Base-by-base conservation (phyloP, 2,113 vertebrate genomes). In the Eudorcas thomsonii region DNA sequence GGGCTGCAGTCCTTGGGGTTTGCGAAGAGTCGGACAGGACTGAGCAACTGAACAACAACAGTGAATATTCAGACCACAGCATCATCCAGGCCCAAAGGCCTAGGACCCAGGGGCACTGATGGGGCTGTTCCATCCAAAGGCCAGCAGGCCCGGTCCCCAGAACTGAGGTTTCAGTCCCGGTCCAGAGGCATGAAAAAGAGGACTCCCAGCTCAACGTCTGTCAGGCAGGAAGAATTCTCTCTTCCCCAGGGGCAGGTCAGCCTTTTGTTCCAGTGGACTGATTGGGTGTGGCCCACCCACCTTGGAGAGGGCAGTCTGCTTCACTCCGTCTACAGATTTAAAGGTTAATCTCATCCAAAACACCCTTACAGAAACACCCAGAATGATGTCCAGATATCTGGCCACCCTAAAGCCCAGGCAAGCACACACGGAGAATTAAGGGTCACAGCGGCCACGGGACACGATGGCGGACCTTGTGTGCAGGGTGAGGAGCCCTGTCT, bases 391-490 rank as follows among this genome's bases (percentile, higher is more conserved):
- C 33, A 52, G 21, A 9, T 5, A 8, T 6, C 93, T 4, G 17
- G 59, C 33, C n/a, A 6, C 26, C 48, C 10, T 0, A 3, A 4
- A 21, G 25, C 45, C 86, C 48, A 5, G 36, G 33, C 48, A 45
- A 30, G 14, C 10, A 1, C n/a, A 78, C 19, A 3, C 43, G 1
- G 13, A 19, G 26, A 54, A 33, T 11, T 2, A 30, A 52, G 25
- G 80, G 17, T 1, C 4, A 1, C 30, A 3, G 30, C 3, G 25
- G 80, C 55, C 57, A 0, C 0, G 0, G 82, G 33, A 17, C 39
- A 14, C 13, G 4, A 28, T 1, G 1, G 12, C 21, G 0, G 26
- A 16, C 55, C 25, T 11, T 1, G 0, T 0, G 1, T 0, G 30
- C 43, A 0, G 30, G n/a, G 6, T 0, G 2, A 23, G 26, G 21